A percentile compares a stretch with the other conserved stretches of the same genome.
phyloP scores from a whole-genome alignment of 2,797 vertebrate species.

The Platyrinchus mystaceus region DNA sequence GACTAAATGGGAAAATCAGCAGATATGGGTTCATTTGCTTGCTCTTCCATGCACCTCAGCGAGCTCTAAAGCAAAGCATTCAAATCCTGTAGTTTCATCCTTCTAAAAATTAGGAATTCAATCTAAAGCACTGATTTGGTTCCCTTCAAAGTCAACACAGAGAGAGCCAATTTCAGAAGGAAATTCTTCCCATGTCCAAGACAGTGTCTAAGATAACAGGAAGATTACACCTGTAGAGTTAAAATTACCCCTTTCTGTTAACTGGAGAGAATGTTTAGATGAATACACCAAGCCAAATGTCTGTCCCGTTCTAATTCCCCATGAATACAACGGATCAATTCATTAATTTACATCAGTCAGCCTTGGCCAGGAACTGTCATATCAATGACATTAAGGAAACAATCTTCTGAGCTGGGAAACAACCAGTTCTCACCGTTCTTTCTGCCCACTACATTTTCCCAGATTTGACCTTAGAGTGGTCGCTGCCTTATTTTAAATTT shows the following conservation, averaged over 20 bases:
- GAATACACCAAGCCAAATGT: neutral
- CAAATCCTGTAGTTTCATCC: neutral
- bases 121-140: neutral
- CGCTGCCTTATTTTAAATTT: neutral
- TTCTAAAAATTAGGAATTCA: neutral
- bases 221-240: neutral
- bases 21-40: neutral
- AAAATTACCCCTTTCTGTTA: conserved; percentile 1
- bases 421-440: neutral
- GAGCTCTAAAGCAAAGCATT: neutral
- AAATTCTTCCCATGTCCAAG: neutral
- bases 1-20: conserved; percentile 30
- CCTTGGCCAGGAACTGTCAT: neutral
- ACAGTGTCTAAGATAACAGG: neutral
- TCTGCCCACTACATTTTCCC: neutral
- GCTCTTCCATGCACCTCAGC: neutral
- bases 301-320: neutral
- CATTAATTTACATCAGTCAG: neutral
- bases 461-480: neutral
- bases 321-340: neutral
- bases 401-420: neutral
- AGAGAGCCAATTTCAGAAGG: neutral
- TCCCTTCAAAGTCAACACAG: neutral
- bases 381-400: neutral
- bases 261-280: neutral